These are phyloP conservation scores for Ceratothoa steindachneri DNA, from an alignment of 2,888 invertebrate genomes.

Conservation along the genomic window DNA sequence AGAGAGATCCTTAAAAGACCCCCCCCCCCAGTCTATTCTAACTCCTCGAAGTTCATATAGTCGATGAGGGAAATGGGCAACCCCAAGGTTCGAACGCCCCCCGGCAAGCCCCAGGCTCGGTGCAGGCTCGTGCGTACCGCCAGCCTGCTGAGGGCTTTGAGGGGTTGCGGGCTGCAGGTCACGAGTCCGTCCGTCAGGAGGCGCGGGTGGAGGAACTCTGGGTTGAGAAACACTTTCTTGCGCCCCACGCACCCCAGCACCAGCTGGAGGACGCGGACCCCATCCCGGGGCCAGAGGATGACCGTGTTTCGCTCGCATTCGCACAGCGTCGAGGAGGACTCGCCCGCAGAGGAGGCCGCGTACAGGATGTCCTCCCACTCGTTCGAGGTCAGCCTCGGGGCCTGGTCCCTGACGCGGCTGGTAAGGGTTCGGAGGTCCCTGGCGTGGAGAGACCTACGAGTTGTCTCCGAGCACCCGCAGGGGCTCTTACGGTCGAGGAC, in stretches of 20 bases:
- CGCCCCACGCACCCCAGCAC: conserved; percentile 22
- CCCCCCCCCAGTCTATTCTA: too few relatives aligned
- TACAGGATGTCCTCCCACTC: neutral
- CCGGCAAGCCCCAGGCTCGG: conserved; percentile 28
- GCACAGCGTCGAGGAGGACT: conserved; percentile 10
- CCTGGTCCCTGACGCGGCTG: neutral
- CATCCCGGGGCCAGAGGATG: conserved; percentile 27
- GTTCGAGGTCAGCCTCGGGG: neutral
- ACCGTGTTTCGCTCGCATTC: conserved; percentile 23
- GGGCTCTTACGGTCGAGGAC: conserved; percentile 16
- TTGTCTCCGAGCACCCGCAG: conserved; percentile 18
- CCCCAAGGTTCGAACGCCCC: conserved; percentile 16
- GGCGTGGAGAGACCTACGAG: neutral
- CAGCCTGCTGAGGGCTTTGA: conserved; percentile 22
- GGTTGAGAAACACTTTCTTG: conserved; percentile 2
- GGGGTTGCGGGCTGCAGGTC: conserved; percentile 17
- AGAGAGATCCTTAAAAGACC: too few relatives aligned
- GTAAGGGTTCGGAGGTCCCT: neutral
- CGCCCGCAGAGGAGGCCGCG: neutral
- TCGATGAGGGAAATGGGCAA: conserved; percentile 17
- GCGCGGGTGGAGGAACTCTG: conserved; percentile 25
- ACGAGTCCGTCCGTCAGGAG: conserved; percentile 27
- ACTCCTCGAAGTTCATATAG: conserved; percentile 17
- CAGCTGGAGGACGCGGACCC: conserved; percentile 26
- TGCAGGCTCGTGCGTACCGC: conserved; percentile 22